phyloP scores from a whole-genome alignment of 2,888 invertebrate genomes.

The Leptogaster cylindrica region DNA sequence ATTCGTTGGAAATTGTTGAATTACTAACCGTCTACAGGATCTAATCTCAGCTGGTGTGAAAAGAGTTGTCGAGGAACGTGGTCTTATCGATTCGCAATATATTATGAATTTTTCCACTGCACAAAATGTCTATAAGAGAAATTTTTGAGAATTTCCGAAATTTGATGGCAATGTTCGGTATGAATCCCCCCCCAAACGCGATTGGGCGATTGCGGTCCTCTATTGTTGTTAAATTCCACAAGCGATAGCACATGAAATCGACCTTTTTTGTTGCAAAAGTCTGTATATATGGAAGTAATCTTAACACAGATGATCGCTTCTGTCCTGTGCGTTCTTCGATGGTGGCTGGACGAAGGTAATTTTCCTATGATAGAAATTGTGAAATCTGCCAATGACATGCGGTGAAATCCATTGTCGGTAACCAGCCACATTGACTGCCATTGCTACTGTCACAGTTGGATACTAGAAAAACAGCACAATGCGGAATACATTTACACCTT shows the following conservation, averaged over 20 bases:
- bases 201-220: no score
- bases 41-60: neutral
- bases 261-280: no score
- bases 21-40: neutral
- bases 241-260: neutral
- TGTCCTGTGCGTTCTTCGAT: neutral
- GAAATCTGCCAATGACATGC: conserved; percentile 36
- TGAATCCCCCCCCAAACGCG: no score
- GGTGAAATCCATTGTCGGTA: conserved; percentile 23
- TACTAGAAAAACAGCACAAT: conserved; percentile 45
- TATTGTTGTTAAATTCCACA: no score
- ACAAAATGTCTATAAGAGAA: no score
- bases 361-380: conserved; percentile 5
- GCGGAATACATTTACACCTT: conserved; percentile 48
- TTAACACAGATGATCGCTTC: no score
- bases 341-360: conserved; percentile 2
- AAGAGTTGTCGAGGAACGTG: neutral
- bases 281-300: no score
- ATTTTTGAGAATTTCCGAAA: no score
- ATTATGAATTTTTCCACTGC: no score
- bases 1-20: neutral
- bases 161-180: no score
- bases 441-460: conserved; percentile 46
- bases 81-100: no score
- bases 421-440: conserved; percentile 20